Evolutionary conservation across 2,888 invertebrate genomes (phyloP), one percentile per base, ranked within the genome.

Genomic region (Timandra comae): DNA sequence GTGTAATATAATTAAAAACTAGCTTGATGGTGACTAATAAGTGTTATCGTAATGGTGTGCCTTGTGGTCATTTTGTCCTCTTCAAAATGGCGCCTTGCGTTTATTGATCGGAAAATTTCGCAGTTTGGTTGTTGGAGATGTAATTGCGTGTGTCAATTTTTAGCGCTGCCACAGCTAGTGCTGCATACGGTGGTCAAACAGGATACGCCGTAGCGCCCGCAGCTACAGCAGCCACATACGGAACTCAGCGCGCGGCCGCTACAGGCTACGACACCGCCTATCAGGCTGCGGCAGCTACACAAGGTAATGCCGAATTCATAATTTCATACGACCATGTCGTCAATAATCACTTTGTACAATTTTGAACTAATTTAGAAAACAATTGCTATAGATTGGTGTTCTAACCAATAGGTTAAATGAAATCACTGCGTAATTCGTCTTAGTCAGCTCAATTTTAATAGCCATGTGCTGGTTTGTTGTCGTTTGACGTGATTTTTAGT

Each of bases 131-230:
- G n/a, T 52, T 41, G 28, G 27, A 21, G 29, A 42, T 27, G 32
- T 37, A 39, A 25, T 33, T 32, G 41, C 35, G 39, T 38, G 49
- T n/a, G n/a, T n/a, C n/a, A n/a, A n/a, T 46, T 71, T 74, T 71
- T 78, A 90, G 90, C 48, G 88, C 89, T 61, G 91, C 93, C 36
- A 91, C 93, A 33, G 91, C 93, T 47, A 92, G 93, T 46, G 92
- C 94, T 30, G 93, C 94, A 13, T 96, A 96, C 79, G 91, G 94
- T 13, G 91, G 93, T 12, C 94, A 94, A 71, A 90, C 94, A 31
- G 93, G 94, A 48, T 95, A 94, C 86, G 94, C 93, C 48, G 93
- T 93, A 81, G 92, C 93, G 37, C 91, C 92, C 25, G 91, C 93
- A 44, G 91, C 93, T 12, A 92, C 94, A 24, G 94, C 95, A 40